Conservation (phyloP, 2,797 vertebrate species). For the Phalanger gymnotis region DNA sequence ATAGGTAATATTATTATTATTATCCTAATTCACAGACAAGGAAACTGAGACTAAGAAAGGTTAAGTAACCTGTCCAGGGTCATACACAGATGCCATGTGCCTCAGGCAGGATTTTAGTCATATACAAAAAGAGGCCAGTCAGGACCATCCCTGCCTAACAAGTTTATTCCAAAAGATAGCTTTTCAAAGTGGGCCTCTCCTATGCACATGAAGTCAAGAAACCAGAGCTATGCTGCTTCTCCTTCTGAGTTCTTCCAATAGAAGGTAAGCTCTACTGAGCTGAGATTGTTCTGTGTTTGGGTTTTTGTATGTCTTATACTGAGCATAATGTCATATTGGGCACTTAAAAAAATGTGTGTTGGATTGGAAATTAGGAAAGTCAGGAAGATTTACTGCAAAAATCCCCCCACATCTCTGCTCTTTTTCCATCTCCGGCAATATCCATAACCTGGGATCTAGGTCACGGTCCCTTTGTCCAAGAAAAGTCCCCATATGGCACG, state of each 20-base stretch:
- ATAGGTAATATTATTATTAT: neutral
- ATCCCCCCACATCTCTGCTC: neutral
- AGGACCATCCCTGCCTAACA: neutral
- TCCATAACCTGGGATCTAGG: neutral
- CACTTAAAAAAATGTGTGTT: neutral
- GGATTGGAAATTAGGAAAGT: neutral
- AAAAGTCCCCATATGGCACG: neutral
- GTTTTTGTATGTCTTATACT: neutral
- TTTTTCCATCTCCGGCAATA: neutral
- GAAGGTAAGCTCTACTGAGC: neutral
- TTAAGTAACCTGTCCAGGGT: neutral
- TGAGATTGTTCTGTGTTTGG: neutral
- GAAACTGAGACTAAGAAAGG: neutral
- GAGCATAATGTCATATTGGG: neutral
- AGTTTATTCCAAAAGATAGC: neutral
- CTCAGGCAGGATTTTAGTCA: neutral
- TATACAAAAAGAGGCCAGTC: neutral
- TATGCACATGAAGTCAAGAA: neutral
- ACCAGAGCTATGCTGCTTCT: neutral
- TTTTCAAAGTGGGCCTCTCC: neutral
- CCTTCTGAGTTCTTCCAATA: neutral
- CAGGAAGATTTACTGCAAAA: neutral
- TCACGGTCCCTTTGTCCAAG: neutral
- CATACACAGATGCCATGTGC: neutral
- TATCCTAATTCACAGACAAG: neutral